Base-by-base conservation (phyloP, 1,140 invertebrate species). In the Solenopsis invicta region DNA sequence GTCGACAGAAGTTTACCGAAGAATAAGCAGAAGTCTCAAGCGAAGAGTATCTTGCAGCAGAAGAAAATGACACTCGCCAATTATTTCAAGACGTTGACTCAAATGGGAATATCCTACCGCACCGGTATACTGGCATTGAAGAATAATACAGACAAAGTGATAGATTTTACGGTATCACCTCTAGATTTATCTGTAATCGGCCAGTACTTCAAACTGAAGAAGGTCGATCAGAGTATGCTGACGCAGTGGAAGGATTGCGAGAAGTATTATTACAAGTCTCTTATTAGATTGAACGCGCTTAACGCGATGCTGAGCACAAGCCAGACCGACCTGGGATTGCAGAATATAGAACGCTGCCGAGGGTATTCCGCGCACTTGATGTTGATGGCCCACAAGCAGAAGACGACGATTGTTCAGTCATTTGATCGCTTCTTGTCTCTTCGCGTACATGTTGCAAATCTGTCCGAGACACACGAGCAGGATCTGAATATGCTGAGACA, bases 31-130 rank as follows among this genome's bases (percentile, higher is more conserved):
- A 97, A 97, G 90, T 96, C 97, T 4, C 97, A 98, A 93, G 98
- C 98, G 0, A 98, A 98, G 91, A 97, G 96, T 93, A 97, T 99
- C 54, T 96, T 99, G 0, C 97, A 98, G 88, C 97, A 98, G 89
- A 99, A 99, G 93, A 97, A 97, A 48, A 97, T 98, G 94, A 97
- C 97, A 6, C 93, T 99, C 0, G 96, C 97, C 0, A 98, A 99
- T 95, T 96, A 99, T 34, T 99, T 99, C 92, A 98, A 98, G 92
- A 95, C 96, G 16, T 94, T 99, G 0, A 94, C 96, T 1, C 95
- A 96, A 74, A 95, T 98, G 88, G 98, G 98, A 0, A 91, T 99
- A 1, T 98, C 97, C 9, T 98, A 98, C 91, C 96, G 97, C 81
- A 97, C 96, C 4, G 98, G 98, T 3, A 94, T 97, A 50, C 91